Base-by-base conservation (phyloP, 2,888 invertebrate species). In the Megamerina dolium region DNA sequence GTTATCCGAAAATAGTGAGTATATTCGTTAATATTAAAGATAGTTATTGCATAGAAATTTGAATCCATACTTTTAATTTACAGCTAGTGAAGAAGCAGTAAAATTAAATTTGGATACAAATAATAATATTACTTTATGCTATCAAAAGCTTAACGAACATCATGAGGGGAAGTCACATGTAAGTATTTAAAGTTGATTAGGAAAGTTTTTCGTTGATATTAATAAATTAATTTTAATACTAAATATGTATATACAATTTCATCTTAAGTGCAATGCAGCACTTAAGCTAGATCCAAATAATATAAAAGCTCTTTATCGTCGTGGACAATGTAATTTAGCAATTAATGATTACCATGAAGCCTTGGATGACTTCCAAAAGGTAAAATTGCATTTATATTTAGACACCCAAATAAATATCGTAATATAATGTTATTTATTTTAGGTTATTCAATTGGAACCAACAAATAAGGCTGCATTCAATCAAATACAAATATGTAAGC, bases 291-390 rank as follows among this genome's bases (percentile, higher is more conserved):
- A 90, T 58, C 69, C 80, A 0, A 75, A 77, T 18, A 94, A 87
- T 66, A 85, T 89, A 10, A 99, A 99, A 71, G 96, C 87, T 0
- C 73, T 87, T 20, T 99, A 92, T 71, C 77, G 97, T 55, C 75
- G 87, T 53, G 95, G 92, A 0, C 85, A 86, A 74, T 91, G 93
- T 1, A 72, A 81, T 52, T 65, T 89, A 38, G 80, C 77, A 1
- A 67, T 88, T 6, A 83, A 83, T 20, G 92, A 95, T 45, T 83
- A 85, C 1, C 82, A 87, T 38, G 68, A 76, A 10, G 96, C 96
- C 0, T 70, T 83, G 29, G 66, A 74, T 23, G 87, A 92, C 66
- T 97, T 94, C 69, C 74, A 84, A 56, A 75, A 75, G 40, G 48
- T 45, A 4, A 17, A 13, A 27, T 19, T 21, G 17, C 5, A 6